These are phyloP conservation scores for Perca schrenkii DNA, from an alignment of 2,113 vertebrate species.

Conservation along the genomic window DNA sequence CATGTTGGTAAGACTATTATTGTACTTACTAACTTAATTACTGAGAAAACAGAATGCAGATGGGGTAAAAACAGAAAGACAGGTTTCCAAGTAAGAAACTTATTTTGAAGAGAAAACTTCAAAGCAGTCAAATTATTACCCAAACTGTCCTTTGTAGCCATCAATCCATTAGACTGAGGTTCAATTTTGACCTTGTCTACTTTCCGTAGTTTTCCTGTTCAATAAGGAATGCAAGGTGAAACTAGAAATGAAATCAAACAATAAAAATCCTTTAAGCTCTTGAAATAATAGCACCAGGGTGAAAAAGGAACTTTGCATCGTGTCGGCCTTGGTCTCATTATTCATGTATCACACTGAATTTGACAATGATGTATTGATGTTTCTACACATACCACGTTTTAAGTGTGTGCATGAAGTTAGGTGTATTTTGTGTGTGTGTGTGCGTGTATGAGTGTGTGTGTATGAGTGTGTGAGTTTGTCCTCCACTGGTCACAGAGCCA, in stretches of 20 bases:
- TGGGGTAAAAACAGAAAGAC: too few relatives aligned
- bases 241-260: background rate
- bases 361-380: constrained; percentile 16
- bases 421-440: background rate
- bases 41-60: too few relatives aligned
- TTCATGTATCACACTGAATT: background rate
- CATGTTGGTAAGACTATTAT: background rate
- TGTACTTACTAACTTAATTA: background rate
- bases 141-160: background rate
- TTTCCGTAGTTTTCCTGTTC: background rate
- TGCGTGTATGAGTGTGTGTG: too few relatives aligned
- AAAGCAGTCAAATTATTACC: too few relatives aligned
- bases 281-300: too few relatives aligned
- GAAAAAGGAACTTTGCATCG: background rate
- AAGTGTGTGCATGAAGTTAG: background rate
- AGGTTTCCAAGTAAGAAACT: too few relatives aligned
- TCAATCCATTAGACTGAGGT: background rate
- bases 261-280: background rate
- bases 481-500: constrained; percentile 41
- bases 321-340: background rate
- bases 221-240: background rate
- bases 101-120: too few relatives aligned
- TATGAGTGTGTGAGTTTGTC: constrained; percentile 12
- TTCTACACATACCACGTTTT: background rate
- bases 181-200: background rate